Base-by-base conservation (phyloP, 2,797 vertebrate genomes). In the Acanthis flammea region DNA sequence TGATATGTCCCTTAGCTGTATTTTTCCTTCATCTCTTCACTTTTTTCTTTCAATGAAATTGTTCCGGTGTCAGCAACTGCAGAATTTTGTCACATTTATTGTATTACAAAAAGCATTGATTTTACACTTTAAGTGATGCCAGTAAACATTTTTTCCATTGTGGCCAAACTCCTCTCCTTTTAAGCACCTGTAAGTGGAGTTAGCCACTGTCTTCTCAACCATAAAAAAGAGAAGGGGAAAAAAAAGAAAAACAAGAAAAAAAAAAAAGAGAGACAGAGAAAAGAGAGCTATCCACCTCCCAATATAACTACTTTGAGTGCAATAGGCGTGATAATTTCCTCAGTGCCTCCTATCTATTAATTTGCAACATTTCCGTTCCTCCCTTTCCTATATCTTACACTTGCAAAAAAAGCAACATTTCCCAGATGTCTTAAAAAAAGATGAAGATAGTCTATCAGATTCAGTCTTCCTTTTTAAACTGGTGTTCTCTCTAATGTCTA, bases 401-500 rank as follows among this genome's bases (percentile, higher is more conserved):
- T 68, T 62, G 13, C 27, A 74, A 75, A 82, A 70, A 94, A 89
- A 50, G 22, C 53, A 76, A 17, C 27, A 41, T 78, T 90, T 91
- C 85, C 70, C 82, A 86, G 30, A 45, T 70, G 86, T 60, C 73
- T 92, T 70, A 54, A 91, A 77, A 95, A 93, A 51, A 47, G 25
- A 93, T 54, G 50, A 83, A 83, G 66, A 82, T 75, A 90, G 80
- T 73, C 86, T 92, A 88, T 78, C 83, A 92, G 62, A 86, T 93
- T 85, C 30, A 61, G 55, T 73, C 70, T 91, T 93, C 63, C n/a
- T 90, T 95, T 94, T 81, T 47, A 92, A 92, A 85, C 41, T 63
- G 90, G 53, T 70, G 44, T 81, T 96, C 86, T 91, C 71, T 94
- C 92, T 96, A 94, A 95, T 88, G 90, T 94, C 90, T 96, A 79